Percentiles rank a stretch among this genome's conserved stretches.
Evolutionary conservation across 2,888 invertebrate species (phyloP).

Genomic region (Volucella inanis): DNA sequence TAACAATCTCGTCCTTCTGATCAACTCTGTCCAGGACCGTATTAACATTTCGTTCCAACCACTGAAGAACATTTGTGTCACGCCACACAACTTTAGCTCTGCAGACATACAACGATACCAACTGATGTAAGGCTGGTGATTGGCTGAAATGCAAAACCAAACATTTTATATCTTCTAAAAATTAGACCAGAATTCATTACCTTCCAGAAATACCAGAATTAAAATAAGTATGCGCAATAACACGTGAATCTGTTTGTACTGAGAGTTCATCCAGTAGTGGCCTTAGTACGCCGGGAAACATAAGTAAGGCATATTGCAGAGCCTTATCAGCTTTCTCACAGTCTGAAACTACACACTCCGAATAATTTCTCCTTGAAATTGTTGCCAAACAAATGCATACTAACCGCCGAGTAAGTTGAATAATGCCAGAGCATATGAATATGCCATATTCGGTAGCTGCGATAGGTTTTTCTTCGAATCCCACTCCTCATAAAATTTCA

Average conservation of each 20-base stretch:
- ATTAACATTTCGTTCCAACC: slow-evolving; percentile 90
- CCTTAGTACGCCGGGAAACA: slow-evolving; percentile 91
- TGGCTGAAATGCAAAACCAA: slow-evolving; percentile 81
- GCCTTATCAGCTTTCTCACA: slow-evolving; percentile 85
- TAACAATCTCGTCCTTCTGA: slow-evolving; percentile 85
- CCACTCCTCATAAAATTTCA: slow-evolving; percentile 85
- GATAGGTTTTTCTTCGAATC: slow-evolving; percentile 87
- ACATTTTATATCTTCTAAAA: slow-evolving; percentile 39
- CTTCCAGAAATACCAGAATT: slow-evolving; percentile 79
- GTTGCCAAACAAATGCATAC: not conserved
- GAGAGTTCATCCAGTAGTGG: slow-evolving; percentile 90
- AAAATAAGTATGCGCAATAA: slow-evolving; percentile 84
- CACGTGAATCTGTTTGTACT: slow-evolving; percentile 87
- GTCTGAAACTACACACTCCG: slow-evolving; percentile 76
- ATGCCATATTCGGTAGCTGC: slow-evolving; percentile 94
- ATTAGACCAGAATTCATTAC: slow-evolving; percentile 70
- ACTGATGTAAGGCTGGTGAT: slow-evolving; percentile 87
- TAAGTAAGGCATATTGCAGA: slow-evolving; percentile 90
- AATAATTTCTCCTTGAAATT: not conserved
- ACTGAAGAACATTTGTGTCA: slow-evolving; percentile 88
- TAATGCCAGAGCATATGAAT: slow-evolving; percentile 90
- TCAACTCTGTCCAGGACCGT: slow-evolving; percentile 87
- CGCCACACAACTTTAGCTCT: slow-evolving; percentile 92
- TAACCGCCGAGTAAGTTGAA: slow-evolving; percentile 85
- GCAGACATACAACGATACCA: slow-evolving; percentile 89